Conservation (phyloP, 2,888 invertebrate genomes). For the Cremastobaeus sp. region DNA sequence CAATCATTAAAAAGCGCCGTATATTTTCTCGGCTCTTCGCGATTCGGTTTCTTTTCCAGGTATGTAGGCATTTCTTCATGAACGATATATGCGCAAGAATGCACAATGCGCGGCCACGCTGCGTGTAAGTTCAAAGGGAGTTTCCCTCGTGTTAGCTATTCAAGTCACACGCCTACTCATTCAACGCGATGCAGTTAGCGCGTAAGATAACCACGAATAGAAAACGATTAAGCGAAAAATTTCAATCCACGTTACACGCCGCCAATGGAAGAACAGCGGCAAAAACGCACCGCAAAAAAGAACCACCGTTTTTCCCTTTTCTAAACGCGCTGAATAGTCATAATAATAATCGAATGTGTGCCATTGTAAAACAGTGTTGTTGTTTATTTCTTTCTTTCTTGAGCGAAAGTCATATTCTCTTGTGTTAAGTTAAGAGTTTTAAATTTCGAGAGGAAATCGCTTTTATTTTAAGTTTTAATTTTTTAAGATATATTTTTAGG, state of each 20-base stretch:
- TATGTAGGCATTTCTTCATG: slow-evolving; percentile 50
- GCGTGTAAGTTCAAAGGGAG: slow-evolving; percentile 55
- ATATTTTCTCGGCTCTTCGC: slow-evolving; percentile 20
- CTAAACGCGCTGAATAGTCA: too few relatives aligned
- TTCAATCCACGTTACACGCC: slow-evolving; percentile 31
- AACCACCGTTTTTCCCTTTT: too few relatives aligned
- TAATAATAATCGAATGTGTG: too few relatives aligned
- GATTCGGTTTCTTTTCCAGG: slow-evolving; percentile 49
- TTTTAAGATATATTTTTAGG: too few relatives aligned
- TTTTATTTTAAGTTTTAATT: too few relatives aligned
- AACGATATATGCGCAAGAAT: slow-evolving; percentile 45
- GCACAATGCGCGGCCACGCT: slow-evolving; percentile 42
- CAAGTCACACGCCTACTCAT: slow-evolving; percentile 65
- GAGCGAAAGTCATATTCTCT: too few relatives aligned
- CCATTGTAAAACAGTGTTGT: too few relatives aligned
- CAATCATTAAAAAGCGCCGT: slow-evolving; percentile 36
- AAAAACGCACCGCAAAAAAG: too few relatives aligned
- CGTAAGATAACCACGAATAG: slow-evolving; percentile 32
- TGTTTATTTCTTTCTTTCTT: too few relatives aligned
- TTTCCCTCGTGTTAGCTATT: slow-evolving; percentile 64
- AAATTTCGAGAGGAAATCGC: too few relatives aligned
- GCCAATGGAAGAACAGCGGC: slow-evolving; percentile 4
- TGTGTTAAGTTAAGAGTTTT: too few relatives aligned
- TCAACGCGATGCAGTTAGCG: slow-evolving; percentile 62
- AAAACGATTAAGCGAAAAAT: slow-evolving; percentile 5